Evolutionary conservation across 2,888 invertebrate genomes (phyloP).

Genomic region (Eurytoma californica): DNA sequence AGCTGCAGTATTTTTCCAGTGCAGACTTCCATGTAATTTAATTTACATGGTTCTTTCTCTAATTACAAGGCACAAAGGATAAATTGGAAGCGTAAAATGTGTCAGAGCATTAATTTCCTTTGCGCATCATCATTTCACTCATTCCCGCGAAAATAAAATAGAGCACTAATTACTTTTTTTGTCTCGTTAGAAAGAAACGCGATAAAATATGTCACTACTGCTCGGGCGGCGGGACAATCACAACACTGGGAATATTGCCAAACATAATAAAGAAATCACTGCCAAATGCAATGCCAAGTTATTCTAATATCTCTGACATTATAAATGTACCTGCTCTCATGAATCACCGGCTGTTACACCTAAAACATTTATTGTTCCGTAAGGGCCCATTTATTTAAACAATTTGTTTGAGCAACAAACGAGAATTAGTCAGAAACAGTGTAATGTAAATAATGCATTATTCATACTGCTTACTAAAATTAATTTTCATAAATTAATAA

Average conservation of each 20-base stretch:
- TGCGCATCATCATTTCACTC: background rate
- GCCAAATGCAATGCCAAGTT: conserved; percentile 33
- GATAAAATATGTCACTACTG: background rate
- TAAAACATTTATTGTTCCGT: background rate
- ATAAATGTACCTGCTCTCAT: background rate
- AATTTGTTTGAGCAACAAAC: too few relatives aligned
- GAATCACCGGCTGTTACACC: background rate
- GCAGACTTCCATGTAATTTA: too few relatives aligned
- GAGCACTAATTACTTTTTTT: conserved; percentile 14
- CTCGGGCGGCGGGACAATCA: background rate
- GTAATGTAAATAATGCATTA: too few relatives aligned
- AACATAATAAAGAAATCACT: conserved; percentile 11
- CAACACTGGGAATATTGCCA: conserved; percentile 36
- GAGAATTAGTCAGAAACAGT: too few relatives aligned
- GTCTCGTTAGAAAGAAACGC: conserved; percentile 8
- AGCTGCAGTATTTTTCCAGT: too few relatives aligned
- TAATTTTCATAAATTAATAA: too few relatives aligned
- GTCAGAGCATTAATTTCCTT: too few relatives aligned
- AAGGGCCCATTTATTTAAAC: too few relatives aligned
- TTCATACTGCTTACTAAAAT: too few relatives aligned
- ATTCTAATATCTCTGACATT: background rate
- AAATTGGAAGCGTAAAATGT: too few relatives aligned
- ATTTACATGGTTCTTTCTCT: too few relatives aligned
- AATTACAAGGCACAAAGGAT: too few relatives aligned
- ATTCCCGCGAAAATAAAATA: background rate